Evolutionary conservation across 2,797 vertebrate genomes (phyloP), one percentile per base, ranked within the genome.

Genomic region (Gastrophryne carolinensis): DNA sequence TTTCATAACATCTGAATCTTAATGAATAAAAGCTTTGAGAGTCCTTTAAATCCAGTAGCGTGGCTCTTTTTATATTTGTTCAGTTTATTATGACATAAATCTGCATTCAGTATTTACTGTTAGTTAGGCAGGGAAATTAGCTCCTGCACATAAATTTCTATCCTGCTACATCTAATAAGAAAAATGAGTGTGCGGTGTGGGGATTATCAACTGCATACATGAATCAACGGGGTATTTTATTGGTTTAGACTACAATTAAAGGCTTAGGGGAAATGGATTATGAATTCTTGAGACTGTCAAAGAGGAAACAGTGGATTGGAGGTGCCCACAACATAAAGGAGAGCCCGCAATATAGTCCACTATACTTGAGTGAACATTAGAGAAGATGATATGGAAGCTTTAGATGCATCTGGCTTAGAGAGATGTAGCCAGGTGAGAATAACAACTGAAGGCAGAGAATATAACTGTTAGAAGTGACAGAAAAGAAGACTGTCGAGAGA

Each of bases 1-100:
- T 83, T 83, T 81, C 26, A 11, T 56, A 80, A 34, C 67, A 34
- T 83, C 80, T 86, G 78, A 83, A 81, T 85, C 76, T 80, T 82
- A 82, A 83, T 84, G 82, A 84, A 71, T 52, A 65, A 53, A 69
- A 83, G 63, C 75, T 72, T 73, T 26, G 29, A 73, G 76, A 78
- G 30, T 79, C 80, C 21, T 79, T 82, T 82, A 81, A 80, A 73
- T 74, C 39, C 34, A 66, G 79, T 79, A 70, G n/a, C 61, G 0
- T 75, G 44, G 37, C 75, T 83, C 54, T 80, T 72, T 81, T 83
- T 81, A 60, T 78, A 75, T 73, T 58, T 58, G 26, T 80, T 17
- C 65, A 62, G 4, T 82, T 82, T 82, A 9, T 78, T 81, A 24
- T 78, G 76, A 27, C 50, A 67, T 71, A 73, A 70, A 67, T 79